These are phyloP conservation scores for Heterodera carotae DNA, from an alignment of 1,140 invertebrate species.

Conservation along the genomic window DNA sequence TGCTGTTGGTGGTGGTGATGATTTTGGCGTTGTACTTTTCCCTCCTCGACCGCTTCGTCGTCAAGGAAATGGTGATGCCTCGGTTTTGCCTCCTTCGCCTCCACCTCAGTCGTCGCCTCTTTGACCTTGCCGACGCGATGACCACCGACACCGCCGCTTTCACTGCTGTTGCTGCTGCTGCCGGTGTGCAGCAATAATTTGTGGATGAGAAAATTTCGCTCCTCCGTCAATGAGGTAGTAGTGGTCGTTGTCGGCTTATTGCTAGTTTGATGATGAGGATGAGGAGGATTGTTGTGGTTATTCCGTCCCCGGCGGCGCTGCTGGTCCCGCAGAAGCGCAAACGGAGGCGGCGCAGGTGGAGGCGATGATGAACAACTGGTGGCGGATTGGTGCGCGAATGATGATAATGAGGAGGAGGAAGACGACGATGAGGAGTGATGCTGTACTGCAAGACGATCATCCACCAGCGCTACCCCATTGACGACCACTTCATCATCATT, in stretches of 20 bases:
- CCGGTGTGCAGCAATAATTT: conserved; percentile 21
- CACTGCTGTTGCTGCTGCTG: conserved; percentile 10
- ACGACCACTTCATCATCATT: too few species aligned
- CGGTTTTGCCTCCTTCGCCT: background rate
- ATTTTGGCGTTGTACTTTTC: background rate
- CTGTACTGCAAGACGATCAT: background rate
- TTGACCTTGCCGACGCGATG: too few species aligned
- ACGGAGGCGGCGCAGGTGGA: background rate
- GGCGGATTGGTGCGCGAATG: background rate
- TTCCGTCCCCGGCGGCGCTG: background rate
- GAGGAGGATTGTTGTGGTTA: background rate
- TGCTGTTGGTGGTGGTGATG: background rate
- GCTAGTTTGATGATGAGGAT: background rate
- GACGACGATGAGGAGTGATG: background rate
- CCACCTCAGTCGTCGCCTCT: too few species aligned
- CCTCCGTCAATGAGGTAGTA: conserved; percentile 2
- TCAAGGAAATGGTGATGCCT: conserved; percentile 1
- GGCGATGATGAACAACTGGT: background rate
- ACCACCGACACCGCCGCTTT: too few species aligned
- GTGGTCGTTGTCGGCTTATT: background rate
- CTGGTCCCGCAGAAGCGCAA: background rate
- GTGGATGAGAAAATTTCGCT: conserved; percentile 10
- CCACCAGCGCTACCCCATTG: too few species aligned
- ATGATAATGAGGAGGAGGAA: background rate
- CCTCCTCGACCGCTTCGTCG: conserved; percentile 7